Base-by-base conservation (phyloP, 1,140 invertebrate genomes). In the Glossosoma conforme region DNA sequence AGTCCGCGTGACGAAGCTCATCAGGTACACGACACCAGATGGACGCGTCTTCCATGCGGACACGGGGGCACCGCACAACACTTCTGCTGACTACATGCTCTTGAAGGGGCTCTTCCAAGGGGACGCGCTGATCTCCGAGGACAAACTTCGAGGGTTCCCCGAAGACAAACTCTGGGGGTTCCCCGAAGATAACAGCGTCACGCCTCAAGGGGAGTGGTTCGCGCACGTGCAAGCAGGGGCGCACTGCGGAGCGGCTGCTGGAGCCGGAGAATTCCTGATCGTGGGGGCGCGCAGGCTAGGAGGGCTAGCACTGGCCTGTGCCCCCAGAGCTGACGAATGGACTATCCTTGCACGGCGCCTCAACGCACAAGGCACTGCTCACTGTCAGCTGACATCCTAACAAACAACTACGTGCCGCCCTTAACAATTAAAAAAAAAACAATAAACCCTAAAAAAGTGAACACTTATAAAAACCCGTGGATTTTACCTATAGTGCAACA, bases 231-330 rank as follows among this genome's bases (percentile, higher is more conserved):
- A 82, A 30, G 78, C 87, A 22, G 74, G 82, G 0, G 72, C 78
- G 9, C 74, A 77, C 41, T 91, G 88, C 63, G 84, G 83, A 5
- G 84, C 85, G 13, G 68, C 75, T 21, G 77, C 81, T 19, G 87
- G 87, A 5, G 69, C 75, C 5, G 87, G 87, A 0, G 83, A 88
- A 67, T 89, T 89, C 71, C 75, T 91, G 22, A 82, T 91, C 65
- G 86, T 89, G 77, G 88, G 86, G 10, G 74, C 83, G 44, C 72
- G 83, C 47, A 76, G 83, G 53, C 74, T 91, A 8, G 86, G 85
- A 2, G 76, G 84, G 24, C 69, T 85, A n/a, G 72, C 78, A 1
- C 65, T 91, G 13, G 76, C 78, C 1, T 91, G 89, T 60, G 85
- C 87, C 0, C 86, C 87, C 0, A 72, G 84, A 48, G 62, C 83